phyloP scores from a whole-genome alignment of 2,888 invertebrate genomes.

The Lepidochrysops patricia region DNA sequence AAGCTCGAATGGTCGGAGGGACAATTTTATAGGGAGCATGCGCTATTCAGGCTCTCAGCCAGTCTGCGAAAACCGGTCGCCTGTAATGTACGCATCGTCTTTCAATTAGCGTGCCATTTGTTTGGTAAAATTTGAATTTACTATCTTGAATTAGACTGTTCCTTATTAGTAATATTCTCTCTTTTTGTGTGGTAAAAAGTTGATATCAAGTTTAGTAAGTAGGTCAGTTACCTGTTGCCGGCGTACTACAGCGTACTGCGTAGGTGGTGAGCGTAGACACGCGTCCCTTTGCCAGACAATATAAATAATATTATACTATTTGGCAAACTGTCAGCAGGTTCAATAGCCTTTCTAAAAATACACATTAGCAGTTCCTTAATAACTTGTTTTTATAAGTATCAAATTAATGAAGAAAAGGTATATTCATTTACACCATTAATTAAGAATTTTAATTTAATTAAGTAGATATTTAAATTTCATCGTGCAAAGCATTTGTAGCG shows the following conservation, averaged over 20 bases:
- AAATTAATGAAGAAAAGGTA: no score
- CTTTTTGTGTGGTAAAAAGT: neutral
- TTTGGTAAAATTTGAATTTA: conserved; percentile 1
- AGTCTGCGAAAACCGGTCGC: conserved; percentile 42
- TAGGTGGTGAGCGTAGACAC: conserved; percentile 27
- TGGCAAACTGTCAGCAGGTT: neutral
- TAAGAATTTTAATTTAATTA: no score
- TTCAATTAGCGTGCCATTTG: neutral
- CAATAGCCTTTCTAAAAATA: no score
- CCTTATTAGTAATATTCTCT: neutral
- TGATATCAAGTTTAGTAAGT: conserved; percentile 20
- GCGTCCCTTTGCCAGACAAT: neutral
- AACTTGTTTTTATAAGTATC: no score
- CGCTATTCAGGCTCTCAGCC: conserved; percentile 37
- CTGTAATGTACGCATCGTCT: conserved; percentile 35
- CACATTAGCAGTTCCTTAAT: no score
- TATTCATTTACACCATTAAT: no score
- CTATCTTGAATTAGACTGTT: neutral
- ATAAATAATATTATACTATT: conserved; percentile 2
- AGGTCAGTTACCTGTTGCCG: conserved; percentile 38
- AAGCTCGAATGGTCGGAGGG: conserved; percentile 30
- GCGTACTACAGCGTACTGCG: conserved; percentile 25
- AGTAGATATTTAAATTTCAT: neutral
- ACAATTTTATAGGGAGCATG: conserved; percentile 49
- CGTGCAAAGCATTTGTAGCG: neutral